A percentile compares a stretch with the other conserved stretches of the same genome.
phyloP scores from a whole-genome alignment of 30 jellyfish, hydroid and myxozoan genomes.

The Chrysaora quinquecirrha region DNA sequence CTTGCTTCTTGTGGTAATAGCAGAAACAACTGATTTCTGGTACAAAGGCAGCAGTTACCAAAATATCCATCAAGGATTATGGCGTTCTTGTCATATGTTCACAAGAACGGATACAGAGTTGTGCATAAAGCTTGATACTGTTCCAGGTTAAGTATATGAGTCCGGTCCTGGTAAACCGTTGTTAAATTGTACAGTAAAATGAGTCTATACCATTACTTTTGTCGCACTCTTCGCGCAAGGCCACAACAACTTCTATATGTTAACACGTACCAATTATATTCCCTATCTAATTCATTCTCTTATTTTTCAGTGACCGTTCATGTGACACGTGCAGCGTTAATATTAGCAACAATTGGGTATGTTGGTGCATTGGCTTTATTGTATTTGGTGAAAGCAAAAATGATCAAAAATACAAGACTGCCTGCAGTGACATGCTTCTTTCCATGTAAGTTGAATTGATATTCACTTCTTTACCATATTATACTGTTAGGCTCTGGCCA shows the following conservation, averaged over 20 bases:
- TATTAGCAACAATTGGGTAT: slow-evolving; percentile 26
- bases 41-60: slow-evolving; percentile 8
- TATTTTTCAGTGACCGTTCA: slow-evolving; percentile 40
- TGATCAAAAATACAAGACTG: slow-evolving; percentile 1
- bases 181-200: no score
- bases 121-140: slow-evolving; percentile 25
- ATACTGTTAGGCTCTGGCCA: no score
- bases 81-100: slow-evolving; percentile 39
- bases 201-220: no score
- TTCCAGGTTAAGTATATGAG: slow-evolving; percentile 43
- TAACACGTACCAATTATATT: no score
- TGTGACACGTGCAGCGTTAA: slow-evolving; percentile 39
- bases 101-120: slow-evolving; percentile 34
- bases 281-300: no score
- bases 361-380: slow-evolving; percentile 10
- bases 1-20: slow-evolving; percentile 10
- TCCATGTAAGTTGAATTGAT: slow-evolving; percentile 39
- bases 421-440: slow-evolving; percentile 47
- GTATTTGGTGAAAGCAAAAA: neutral
- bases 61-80: slow-evolving; percentile 36
- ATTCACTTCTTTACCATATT: no score
- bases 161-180: no score
- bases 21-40: slow-evolving; percentile 57
- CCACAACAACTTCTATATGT: no score
- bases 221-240: no score